Percentiles rank a stretch among this genome's conserved stretches.
Evolutionary conservation across 1,140 invertebrate species (phyloP).

Genomic region (Drosophila punjabiensis): DNA sequence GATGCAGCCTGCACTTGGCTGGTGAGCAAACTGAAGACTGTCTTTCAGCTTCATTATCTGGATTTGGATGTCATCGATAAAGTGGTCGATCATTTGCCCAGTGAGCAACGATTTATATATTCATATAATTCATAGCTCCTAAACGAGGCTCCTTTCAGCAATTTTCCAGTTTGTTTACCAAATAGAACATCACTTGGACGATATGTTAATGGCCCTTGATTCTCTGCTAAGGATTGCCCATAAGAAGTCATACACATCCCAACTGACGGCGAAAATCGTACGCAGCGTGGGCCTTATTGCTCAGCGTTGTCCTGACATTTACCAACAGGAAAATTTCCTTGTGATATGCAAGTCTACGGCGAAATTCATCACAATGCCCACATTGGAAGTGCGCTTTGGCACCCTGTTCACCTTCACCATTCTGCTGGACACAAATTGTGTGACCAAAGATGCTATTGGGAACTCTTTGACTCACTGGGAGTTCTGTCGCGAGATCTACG

Average conservation of each 20-base stretch:
- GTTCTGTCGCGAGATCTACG: constrained; percentile 62
- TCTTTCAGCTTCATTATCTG: constrained; percentile 49
- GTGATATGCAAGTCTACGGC: constrained; percentile 66
- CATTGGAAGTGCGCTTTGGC: constrained; percentile 67
- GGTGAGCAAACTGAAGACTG: constrained; percentile 58
- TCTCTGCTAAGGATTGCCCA: constrained; percentile 64
- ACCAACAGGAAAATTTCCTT: constrained; percentile 50
- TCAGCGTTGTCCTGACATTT: constrained; percentile 62
- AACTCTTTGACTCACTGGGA: constrained; percentile 37
- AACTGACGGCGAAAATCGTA: constrained; percentile 62
- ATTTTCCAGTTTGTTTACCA: constrained; percentile 49
- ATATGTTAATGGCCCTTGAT: constrained; percentile 67
- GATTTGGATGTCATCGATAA: constrained; percentile 56
- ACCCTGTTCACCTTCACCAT: constrained; percentile 56
- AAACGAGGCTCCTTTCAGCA: constrained; percentile 22
- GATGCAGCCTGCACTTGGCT: constrained; percentile 51
- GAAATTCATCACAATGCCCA: constrained; percentile 71
- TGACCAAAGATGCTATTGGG: constrained; percentile 22
- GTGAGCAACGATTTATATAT: constrained; percentile 35
- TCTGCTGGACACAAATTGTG: constrained; percentile 62
- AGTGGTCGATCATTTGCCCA: constrained; percentile 70
- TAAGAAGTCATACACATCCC: constrained; percentile 68
- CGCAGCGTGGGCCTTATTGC: constrained; percentile 58
- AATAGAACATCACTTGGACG: constrained; percentile 54
- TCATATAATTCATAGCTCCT: not conserved